Percentiles rank a stretch among this genome's conserved stretches.
These are phyloP conservation scores for Microtus oregoni DNA, from an alignment of 2,113 vertebrate species.

Conservation along the genomic window DNA sequence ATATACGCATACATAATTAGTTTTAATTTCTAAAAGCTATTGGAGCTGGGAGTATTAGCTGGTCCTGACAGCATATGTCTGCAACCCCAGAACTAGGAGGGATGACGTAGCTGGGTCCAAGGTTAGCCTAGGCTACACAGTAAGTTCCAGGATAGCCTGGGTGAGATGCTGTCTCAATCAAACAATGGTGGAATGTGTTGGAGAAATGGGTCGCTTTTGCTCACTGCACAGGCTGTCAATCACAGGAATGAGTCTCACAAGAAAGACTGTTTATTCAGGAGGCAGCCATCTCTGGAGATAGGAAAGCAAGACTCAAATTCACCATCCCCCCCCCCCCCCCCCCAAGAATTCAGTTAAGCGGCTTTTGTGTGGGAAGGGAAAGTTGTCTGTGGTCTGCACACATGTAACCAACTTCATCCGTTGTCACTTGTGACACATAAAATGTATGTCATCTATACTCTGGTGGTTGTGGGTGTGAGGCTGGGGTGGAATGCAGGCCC, in stretches of 20 bases:
- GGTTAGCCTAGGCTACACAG: not conserved
- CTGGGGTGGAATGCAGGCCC: not conserved
- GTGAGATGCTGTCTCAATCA: not conserved
- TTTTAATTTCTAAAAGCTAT: not conserved
- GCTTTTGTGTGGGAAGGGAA: not conserved
- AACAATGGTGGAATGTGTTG: too few relatives aligned
- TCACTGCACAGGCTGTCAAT: not conserved
- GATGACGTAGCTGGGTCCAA: not conserved
- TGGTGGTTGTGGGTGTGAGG: not conserved
- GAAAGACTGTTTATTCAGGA: not conserved
- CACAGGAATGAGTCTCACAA: not conserved
- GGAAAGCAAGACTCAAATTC: not conserved
- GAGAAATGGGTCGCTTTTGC: not conserved
- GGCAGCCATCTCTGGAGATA: not conserved
- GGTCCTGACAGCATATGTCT: too few relatives aligned
- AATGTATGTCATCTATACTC: not conserved
- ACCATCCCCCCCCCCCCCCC: too few relatives aligned
- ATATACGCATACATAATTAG: not conserved
- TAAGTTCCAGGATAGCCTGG: not conserved
- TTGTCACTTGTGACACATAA: not conserved
- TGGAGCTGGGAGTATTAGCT: not conserved
- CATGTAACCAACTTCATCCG: not conserved
- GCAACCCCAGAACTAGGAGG: not conserved
- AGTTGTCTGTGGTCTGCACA: not conserved
- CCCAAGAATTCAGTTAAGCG: not conserved